phyloP scores from a whole-genome alignment of 2,888 invertebrate species.

The Brenthis daphne region DNA sequence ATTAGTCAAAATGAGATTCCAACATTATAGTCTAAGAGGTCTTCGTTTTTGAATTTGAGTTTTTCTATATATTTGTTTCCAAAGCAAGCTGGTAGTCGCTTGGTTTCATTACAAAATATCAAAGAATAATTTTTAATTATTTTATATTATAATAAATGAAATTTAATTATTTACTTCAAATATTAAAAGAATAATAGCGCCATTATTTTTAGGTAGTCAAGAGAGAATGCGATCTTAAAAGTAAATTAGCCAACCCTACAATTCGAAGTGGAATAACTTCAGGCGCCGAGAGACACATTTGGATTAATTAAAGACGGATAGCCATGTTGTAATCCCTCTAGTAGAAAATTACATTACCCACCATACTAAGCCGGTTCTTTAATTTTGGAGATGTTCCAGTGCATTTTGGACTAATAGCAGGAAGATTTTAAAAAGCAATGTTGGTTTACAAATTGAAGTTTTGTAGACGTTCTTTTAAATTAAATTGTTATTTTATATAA shows the following conservation, averaged over 20 bases:
- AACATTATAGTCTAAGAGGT: no score
- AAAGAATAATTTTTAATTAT: no score
- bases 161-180: not conserved
- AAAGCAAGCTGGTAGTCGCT: no score
- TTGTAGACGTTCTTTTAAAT: no score
- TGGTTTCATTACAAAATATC: no score
- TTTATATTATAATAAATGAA: no score
- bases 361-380: slow-evolving; percentile 11
- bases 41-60: no score
- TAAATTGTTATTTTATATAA: not conserved
- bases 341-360: slow-evolving; percentile 26
- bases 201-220: slow-evolving; percentile 15
- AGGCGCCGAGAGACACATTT: slow-evolving; percentile 33
- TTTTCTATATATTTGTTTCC: no score
- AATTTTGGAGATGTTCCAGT: slow-evolving; percentile 21
- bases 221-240: slow-evolving; percentile 23
- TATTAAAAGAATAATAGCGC: slow-evolving; percentile 10
- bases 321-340: slow-evolving; percentile 30
- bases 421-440: no score
- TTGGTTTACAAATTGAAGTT: no score
- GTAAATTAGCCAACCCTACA: slow-evolving; percentile 36
- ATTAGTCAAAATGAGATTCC: no score
- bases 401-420: not conserved
- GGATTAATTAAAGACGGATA: slow-evolving; percentile 38
- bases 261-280: slow-evolving; percentile 42